These are phyloP conservation scores for Tretioscincus oriximinensis DNA, from an alignment of 2,113 vertebrate genomes.

Conservation along the genomic window DNA sequence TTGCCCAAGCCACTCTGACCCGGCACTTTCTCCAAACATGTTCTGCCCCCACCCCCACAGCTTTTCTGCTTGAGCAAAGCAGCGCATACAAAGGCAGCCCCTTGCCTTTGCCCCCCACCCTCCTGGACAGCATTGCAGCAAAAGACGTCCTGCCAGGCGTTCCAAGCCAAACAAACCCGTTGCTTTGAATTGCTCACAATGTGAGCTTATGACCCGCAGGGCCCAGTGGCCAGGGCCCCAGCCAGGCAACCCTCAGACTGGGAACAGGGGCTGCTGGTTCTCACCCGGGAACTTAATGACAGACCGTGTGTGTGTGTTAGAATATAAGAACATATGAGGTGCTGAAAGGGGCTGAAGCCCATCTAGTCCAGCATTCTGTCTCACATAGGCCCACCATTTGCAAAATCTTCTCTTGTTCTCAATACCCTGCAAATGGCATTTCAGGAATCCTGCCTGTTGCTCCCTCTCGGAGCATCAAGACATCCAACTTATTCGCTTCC, in stretches of 20 bases:
- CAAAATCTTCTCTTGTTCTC: no score
- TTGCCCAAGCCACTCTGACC: background rate
- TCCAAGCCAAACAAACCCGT: slow-evolving; percentile 67
- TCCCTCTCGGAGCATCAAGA: no score
- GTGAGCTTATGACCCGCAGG: slow-evolving; percentile 67
- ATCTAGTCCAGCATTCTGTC: no score
- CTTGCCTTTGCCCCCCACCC: slow-evolving; percentile 61
- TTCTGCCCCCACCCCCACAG: background rate
- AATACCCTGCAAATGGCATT: no score
- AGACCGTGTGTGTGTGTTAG: no score
- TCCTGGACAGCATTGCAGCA: no score
- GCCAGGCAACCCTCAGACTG: slow-evolving; percentile 58
- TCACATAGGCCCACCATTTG: no score
- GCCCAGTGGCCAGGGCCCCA: slow-evolving; percentile 38
- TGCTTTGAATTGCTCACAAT: slow-evolving; percentile 62
- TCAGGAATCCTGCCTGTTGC: no score
- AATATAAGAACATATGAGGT: no score
- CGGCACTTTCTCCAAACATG: background rate
- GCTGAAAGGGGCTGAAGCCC: no score
- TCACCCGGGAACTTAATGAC: no score
- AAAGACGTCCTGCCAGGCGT: slow-evolving; percentile 65
- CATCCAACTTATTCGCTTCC: no score
- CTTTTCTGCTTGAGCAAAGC: slow-evolving; percentile 55
- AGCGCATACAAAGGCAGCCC: slow-evolving; percentile 37
- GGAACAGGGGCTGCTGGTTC: slow-evolving; percentile 53